A percentile compares a stretch with the other conserved stretches of the same genome.
These are phyloP conservation scores for Esox lucius DNA, from an alignment of 2,797 vertebrate genomes.

Conservation along the genomic window DNA sequence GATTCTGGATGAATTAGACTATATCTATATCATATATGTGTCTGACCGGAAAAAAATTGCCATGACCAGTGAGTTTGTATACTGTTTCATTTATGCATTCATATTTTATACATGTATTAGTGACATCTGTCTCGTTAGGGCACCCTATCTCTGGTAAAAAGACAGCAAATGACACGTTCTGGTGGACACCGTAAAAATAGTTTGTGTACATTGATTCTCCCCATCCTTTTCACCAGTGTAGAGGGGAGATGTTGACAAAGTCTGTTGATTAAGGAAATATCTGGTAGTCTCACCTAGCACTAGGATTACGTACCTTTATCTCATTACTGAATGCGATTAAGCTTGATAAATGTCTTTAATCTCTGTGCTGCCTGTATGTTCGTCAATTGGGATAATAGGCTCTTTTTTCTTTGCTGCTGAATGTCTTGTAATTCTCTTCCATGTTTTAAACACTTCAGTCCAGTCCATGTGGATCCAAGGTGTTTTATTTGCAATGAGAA, in stretches of 20 bases:
- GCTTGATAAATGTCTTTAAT: slow-evolving; percentile 50
- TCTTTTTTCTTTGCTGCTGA: slow-evolving; percentile 23
- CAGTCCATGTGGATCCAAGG: not conserved
- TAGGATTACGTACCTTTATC: slow-evolving; percentile 48
- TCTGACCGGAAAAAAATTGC: too few species aligned
- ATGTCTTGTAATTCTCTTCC: slow-evolving; percentile 36
- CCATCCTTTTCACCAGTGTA: not conserved
- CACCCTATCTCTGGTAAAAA: too few species aligned
- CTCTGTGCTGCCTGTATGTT: slow-evolving; percentile 17
- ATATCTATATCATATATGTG: too few species aligned
- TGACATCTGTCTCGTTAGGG: too few species aligned
- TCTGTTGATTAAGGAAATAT: slow-evolving; percentile 1
- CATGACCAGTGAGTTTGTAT: too few species aligned
- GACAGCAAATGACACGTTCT: too few species aligned
- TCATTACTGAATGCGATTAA: slow-evolving; percentile 42
- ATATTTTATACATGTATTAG: too few species aligned
- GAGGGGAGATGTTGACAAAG: not conserved
- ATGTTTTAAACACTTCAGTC: slow-evolving; percentile 12
- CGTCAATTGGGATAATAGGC: slow-evolving; percentile 31
- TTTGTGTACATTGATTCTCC: not conserved
- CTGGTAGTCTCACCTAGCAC: slow-evolving; percentile 6
- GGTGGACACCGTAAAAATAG: not conserved
- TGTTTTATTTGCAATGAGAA: not conserved
- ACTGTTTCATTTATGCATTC: too few species aligned
- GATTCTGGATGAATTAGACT: too few species aligned